Evolutionary conservation across 2,888 invertebrate genomes (phyloP), one percentile per base, ranked within the genome.

Genomic region (Nemotelus pantherinus): DNA sequence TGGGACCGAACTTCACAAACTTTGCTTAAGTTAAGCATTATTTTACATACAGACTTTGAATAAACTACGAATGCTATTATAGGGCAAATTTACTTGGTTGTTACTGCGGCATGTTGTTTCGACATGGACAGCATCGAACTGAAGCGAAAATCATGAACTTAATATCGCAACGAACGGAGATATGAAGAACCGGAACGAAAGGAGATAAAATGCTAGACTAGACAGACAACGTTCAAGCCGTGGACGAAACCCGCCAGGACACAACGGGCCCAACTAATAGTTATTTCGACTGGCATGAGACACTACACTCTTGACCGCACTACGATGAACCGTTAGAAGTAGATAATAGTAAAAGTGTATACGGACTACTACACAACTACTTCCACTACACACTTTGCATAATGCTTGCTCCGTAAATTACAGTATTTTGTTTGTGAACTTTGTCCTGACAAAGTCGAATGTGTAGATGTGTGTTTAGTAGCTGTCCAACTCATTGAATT

Each of bases 101-200:
- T 47, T 55, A 70, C 70, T 70, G 70, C 70, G 70, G 70, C 70
- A 70, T 70, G 70, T 70, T 70, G 70, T 70, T 70, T 70, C 70
- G 70, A 70, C 70, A 70, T 55, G 70, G 48, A 70, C 55, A 70
- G 43, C 70, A 70, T 70, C 55, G 55, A 41, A 41, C 53, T 43
- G 70, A 43, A 55, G 47, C 43, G 70, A 50, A 70, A 70, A 70
- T 55, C 70, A 70, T 70, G 70, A 70, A 70, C 53, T 47, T 55
- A 70, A 70, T 70, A 70, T 55, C 70, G 55, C 55, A 55, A 47
- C 70, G 70, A 25, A 25, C 25, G 25, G 25, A 25, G 25, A 25
- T 25, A 25, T 25, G 25, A 25, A 25, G 25, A 25, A 25, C 25
- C 25, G 25, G 25, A 25, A 70, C 70, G 44, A 70, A 70, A 70